These are phyloP conservation scores for Amazonetta brasiliensis DNA, from an alignment of 2,797 vertebrate species.

Conservation along the genomic window DNA sequence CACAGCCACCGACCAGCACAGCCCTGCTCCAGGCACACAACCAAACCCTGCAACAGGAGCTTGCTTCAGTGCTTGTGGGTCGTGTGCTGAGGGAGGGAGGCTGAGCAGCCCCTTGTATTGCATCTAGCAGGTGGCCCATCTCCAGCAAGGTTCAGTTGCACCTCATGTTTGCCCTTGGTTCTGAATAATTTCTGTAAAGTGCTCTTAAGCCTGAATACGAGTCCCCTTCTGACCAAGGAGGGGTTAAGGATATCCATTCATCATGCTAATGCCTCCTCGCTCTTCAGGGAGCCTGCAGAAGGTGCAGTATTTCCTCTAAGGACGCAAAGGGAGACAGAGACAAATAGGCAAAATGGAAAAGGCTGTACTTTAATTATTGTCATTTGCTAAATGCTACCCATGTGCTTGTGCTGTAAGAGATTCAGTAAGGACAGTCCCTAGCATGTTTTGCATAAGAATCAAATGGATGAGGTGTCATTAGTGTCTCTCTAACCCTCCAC, in stretches of 20 bases:
- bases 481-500: background rate
- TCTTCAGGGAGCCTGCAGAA: background rate
- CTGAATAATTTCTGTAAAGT: background rate
- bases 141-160: background rate
- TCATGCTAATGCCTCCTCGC: background rate
- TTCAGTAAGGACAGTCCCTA: background rate
- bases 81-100: background rate
- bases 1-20: background rate
- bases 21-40: background rate
- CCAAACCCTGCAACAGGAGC: background rate
- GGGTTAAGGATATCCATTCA: background rate
- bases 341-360: background rate
- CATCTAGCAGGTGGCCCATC: background rate
- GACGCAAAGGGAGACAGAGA: background rate
- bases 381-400: background rate
- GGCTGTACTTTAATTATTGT: background rate
- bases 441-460: background rate
- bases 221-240: background rate
- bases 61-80: background rate
- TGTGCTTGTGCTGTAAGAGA: background rate
- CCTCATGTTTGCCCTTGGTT: background rate
- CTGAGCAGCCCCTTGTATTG: background rate
- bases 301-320: background rate
- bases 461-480: background rate
- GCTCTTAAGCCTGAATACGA: background rate